phyloP scores from a whole-genome alignment of 2,113 vertebrate species.

The Cranoglanis bouderius region DNA sequence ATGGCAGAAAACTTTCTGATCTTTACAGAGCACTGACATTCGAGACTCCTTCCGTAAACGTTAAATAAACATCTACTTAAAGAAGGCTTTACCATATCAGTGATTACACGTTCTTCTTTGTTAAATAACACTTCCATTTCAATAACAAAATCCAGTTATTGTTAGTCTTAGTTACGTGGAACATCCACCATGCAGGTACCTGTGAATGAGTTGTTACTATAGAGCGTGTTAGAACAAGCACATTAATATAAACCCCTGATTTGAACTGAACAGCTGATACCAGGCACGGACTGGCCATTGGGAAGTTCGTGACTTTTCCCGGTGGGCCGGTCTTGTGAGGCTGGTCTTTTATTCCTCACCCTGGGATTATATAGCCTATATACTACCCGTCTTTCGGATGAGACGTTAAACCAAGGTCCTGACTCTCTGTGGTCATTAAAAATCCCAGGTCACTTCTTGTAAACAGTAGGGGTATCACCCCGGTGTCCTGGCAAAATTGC shows the following conservation, averaged over 20 bases:
- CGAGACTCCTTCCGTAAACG: neutral
- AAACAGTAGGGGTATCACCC: too few relatives aligned
- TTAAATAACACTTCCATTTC: neutral
- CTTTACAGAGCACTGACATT: neutral
- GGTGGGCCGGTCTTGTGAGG: too few relatives aligned
- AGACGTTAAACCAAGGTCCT: too few relatives aligned
- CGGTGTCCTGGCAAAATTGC: too few relatives aligned
- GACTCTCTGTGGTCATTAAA: too few relatives aligned
- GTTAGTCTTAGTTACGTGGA: neutral
- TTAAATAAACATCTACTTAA: neutral
- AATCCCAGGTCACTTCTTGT: too few relatives aligned
- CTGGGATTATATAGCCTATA: too few relatives aligned
- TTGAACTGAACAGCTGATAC: neutral
- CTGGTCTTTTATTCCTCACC: too few relatives aligned
- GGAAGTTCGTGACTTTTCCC: too few relatives aligned
- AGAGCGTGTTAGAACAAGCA: neutral
- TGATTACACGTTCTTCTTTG: neutral
- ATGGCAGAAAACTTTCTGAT: neutral
- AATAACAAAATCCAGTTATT: neutral
- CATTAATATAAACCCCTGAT: neutral
- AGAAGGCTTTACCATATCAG: neutral
- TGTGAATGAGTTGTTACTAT: neutral
- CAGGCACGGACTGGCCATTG: too few relatives aligned
- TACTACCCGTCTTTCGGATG: too few relatives aligned
- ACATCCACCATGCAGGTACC: neutral